Evolutionary conservation across 2,888 invertebrate genomes (phyloP).

Genomic region (Homarus gammarus): DNA sequence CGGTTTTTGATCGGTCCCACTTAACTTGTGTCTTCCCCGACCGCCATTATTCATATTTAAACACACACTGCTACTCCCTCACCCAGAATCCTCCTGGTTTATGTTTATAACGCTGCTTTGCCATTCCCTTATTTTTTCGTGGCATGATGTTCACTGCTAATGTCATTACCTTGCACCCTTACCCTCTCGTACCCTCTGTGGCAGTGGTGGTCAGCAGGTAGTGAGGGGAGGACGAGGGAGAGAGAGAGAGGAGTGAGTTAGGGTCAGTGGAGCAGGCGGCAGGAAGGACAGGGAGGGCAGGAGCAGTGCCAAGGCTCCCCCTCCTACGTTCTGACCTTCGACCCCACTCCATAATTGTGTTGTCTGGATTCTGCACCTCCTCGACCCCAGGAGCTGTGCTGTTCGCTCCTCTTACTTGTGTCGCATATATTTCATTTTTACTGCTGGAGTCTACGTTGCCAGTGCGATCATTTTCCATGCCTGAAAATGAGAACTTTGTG

Average conservation of each 20-base stretch:
- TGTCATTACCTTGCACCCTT: slow-evolving; percentile 45
- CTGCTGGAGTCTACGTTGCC: background rate
- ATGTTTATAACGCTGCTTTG: background rate
- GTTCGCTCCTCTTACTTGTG: background rate
- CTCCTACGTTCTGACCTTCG: slow-evolving; percentile 16
- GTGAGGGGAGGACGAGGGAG: background rate
- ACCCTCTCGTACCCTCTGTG: slow-evolving; percentile 31
- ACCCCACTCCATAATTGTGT: slow-evolving; percentile 50
- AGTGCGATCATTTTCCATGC: background rate
- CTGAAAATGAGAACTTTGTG: background rate
- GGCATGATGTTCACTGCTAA: slow-evolving; percentile 27
- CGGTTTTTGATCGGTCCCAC: slow-evolving; percentile 67
- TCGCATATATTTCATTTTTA: background rate
- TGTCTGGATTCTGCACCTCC: slow-evolving; percentile 33
- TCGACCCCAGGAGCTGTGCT: too few relatives aligned
- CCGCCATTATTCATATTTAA: slow-evolving; percentile 61
- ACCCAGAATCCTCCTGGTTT: background rate
- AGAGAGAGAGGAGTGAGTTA: slow-evolving; percentile 8
- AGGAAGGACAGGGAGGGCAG: background rate
- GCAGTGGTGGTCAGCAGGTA: slow-evolving; percentile 46
- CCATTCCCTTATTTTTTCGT: background rate
- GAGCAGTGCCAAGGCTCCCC: slow-evolving; percentile 20
- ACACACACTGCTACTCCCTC: slow-evolving; percentile 49
- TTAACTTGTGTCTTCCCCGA: slow-evolving; percentile 64
- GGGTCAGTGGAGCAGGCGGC: background rate